Evolutionary conservation across 2,797 vertebrate genomes (phyloP).

Genomic region (Oreochromis grahami): DNA sequence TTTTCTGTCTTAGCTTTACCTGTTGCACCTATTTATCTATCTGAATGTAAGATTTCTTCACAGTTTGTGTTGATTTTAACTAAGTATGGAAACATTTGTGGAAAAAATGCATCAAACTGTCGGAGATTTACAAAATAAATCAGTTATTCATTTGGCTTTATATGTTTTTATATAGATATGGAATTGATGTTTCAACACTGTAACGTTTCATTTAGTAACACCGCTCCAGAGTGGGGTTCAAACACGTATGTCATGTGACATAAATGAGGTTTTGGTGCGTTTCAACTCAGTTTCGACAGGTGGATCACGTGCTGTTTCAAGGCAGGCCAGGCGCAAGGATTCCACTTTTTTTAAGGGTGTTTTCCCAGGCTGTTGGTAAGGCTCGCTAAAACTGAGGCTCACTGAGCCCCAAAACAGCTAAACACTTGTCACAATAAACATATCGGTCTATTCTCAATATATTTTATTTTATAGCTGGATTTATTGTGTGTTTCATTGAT

Average conservation of each 20-base stretch:
- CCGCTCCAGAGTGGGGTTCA: background rate
- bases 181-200: background rate
- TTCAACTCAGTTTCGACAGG: background rate
- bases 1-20: slow-evolving; percentile 28
- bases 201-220: background rate
- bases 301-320: background rate
- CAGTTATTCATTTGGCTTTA: slow-evolving; percentile 8
- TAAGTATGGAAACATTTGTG: slow-evolving; percentile 50
- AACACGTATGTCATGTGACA: background rate
- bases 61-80: slow-evolving; percentile 66
- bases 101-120: slow-evolving; percentile 58
- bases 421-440: background rate
- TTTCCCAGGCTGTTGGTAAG: background rate
- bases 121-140: slow-evolving; percentile 71
- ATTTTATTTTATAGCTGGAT: background rate
- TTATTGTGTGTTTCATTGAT: background rate
- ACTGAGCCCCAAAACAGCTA: background rate
- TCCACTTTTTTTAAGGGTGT: background rate
- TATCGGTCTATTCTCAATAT: background rate
- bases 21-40: slow-evolving; percentile 57
- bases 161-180: background rate
- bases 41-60: slow-evolving; percentile 55
- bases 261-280: background rate
- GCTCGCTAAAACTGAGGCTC: background rate
- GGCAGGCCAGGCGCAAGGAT: background rate